Base-by-base conservation (phyloP, 2,888 invertebrate genomes). In the Notodonta ziczac region DNA sequence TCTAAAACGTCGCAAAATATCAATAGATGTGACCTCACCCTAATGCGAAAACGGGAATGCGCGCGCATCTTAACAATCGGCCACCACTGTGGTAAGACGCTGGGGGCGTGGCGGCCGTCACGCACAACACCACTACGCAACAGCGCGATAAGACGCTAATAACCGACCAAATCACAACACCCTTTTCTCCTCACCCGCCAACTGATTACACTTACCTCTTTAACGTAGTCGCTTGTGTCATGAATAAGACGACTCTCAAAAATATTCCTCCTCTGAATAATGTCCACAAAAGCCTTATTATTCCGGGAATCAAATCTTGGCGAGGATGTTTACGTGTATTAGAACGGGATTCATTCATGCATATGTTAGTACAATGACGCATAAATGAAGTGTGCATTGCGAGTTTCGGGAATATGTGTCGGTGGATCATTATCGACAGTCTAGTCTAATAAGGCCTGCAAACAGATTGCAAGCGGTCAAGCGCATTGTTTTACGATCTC, bases 51-150 rank as follows among this genome's bases (percentile, higher is more conserved):
- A 80, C 80, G 75, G 77, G 74, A 85, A 78, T 92, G 93, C 93
- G 93, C 93, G 93, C 93, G 92, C 92, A 92, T 85, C 86, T 83
- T 82, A 80, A 77, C 80, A 79, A 73, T 70, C 77, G 74, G 7
- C 55, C n/a, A 44, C 75, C 77, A 72, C 72, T 73, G 76, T 72
- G 77, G 73, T 82, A 87, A 90, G 89, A 89, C 79, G 81, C 77
- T 74, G 83, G 91, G 83, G 92, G 91, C 88, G 91, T 90, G 91
- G 89, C 81, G 73, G 69, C 70, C 81, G 87, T 87, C 88, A 91
- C 91, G 90, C 89, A 92, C 88, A 80, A 84, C 84, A 80, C 83
- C 79, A 87, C 76, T 78, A 83, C 89, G 89, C 90, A 90, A 85
- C 84, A 76, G 74, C 70, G 73, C 85, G 89, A 89, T 88, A 88